Conservation (phyloP, 2,888 invertebrate genomes). For the Scaptomyza polygonia region DNA sequence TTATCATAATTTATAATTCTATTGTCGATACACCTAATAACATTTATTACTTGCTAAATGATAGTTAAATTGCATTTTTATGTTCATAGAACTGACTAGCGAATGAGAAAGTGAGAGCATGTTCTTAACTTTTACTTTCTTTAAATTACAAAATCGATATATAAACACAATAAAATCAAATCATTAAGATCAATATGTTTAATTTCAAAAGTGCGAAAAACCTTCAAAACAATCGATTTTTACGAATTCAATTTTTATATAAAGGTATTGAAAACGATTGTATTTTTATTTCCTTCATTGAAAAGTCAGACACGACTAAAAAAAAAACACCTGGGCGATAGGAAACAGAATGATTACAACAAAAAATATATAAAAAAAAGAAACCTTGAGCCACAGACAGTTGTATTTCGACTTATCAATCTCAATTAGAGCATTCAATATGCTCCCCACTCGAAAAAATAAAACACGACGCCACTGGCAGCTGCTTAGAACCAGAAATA, state of each 20-base stretch:
- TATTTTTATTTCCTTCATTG: constrained; percentile 36
- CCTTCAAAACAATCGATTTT: not conserved
- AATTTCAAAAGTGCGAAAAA: not conserved
- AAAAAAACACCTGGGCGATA: constrained; percentile 23
- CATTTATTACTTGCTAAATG: not conserved
- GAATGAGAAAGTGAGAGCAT: not conserved
- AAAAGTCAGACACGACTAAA: constrained; percentile 29
- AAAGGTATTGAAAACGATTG: constrained; percentile 1
- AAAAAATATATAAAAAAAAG: constrained; percentile 3
- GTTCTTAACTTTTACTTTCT: not conserved
- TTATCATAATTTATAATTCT: not conserved
- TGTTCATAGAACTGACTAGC: not conserved
- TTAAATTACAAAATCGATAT: not conserved
- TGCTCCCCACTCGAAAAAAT: constrained; percentile 9
- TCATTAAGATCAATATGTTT: not conserved
- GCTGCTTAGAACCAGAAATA: constrained; percentile 57
- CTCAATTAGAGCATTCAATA: constrained; percentile 65
- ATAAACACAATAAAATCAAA: constrained; percentile 11
- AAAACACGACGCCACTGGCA: constrained; percentile 37
- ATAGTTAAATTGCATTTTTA: not conserved
- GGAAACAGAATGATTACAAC: constrained; percentile 45
- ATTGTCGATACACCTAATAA: not conserved
- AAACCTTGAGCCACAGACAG: constrained; percentile 45
- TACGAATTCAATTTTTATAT: not conserved
- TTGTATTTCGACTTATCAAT: constrained; percentile 41